phyloP scores from a whole-genome alignment of 2,797 vertebrate genomes.

The Hafferia zeledoni region DNA sequence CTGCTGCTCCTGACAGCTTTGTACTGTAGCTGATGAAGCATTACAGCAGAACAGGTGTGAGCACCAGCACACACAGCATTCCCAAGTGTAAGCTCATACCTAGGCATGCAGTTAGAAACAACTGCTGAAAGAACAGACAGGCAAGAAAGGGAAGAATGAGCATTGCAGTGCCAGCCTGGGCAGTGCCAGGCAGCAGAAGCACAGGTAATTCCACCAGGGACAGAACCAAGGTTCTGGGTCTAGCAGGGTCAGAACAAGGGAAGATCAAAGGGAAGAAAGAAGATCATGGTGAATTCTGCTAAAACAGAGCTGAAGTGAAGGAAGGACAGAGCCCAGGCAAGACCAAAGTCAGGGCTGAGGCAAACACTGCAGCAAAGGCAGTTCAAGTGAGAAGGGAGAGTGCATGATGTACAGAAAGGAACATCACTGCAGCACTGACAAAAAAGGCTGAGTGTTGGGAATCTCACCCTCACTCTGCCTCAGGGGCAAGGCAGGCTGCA shows the following conservation, averaged over 20 bases:
- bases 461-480: neutral
- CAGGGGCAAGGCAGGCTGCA: neutral
- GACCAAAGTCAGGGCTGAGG: neutral
- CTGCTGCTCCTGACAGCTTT: neutral
- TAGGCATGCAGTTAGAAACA: neutral
- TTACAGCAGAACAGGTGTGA: neutral
- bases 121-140: neutral
- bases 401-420: neutral
- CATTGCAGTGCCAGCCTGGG: neutral
- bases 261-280: neutral
- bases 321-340: neutral
- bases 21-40: neutral
- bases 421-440: neutral
- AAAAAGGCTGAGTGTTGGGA: neutral
- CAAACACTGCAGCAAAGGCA: neutral
- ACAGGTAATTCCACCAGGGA: neutral
- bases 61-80: neutral
- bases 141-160: neutral
- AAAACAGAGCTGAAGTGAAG: neutral
- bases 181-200: neutral
- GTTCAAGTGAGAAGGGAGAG: neutral
- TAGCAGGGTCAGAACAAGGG: neutral
- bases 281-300: neutral
- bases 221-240: neutral
- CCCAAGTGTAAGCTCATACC: neutral